These are phyloP conservation scores for Cecropterus lyciades DNA, from an alignment of 1,140 invertebrate species.

Conservation along the genomic window DNA sequence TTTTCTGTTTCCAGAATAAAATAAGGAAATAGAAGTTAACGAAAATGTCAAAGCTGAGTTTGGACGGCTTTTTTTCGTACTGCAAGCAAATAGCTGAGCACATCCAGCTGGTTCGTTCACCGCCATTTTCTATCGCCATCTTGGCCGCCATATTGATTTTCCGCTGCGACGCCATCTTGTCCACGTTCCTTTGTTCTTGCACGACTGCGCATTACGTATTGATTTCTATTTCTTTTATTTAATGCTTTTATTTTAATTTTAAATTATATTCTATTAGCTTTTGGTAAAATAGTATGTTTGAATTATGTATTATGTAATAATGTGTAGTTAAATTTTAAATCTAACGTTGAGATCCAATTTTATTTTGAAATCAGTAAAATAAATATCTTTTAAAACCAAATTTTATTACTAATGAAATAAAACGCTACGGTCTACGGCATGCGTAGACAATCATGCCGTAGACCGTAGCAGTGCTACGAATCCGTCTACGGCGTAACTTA, in stretches of 20 bases:
- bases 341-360: no score
- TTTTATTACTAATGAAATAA: no score
- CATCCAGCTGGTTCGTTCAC: constrained; percentile 81
- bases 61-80: constrained; percentile 82
- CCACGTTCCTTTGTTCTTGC: constrained; percentile 44
- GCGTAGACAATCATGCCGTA: no score
- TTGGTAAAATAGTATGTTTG: no score
- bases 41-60: constrained; percentile 76
- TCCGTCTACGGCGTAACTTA: no score
- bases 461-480: no score
- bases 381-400: no score
- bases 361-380: no score
- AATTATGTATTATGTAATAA: no score
- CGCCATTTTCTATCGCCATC: constrained; percentile 57
- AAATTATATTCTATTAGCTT: background rate
- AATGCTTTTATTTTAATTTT: constrained; percentile 13
- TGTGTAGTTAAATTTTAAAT: no score
- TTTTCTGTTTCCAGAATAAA: constrained; percentile 72
- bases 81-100: constrained; percentile 83
- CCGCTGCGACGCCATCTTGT: constrained; percentile 54
- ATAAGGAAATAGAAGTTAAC: constrained; percentile 66
- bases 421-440: no score
- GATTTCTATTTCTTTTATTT: constrained; percentile 25
- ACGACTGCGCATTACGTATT: constrained; percentile 36
- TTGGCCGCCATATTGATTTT: constrained; percentile 55